Evolutionary conservation across 2,113 vertebrate species (phyloP).

Genomic region (Dinomys branickii): DNA sequence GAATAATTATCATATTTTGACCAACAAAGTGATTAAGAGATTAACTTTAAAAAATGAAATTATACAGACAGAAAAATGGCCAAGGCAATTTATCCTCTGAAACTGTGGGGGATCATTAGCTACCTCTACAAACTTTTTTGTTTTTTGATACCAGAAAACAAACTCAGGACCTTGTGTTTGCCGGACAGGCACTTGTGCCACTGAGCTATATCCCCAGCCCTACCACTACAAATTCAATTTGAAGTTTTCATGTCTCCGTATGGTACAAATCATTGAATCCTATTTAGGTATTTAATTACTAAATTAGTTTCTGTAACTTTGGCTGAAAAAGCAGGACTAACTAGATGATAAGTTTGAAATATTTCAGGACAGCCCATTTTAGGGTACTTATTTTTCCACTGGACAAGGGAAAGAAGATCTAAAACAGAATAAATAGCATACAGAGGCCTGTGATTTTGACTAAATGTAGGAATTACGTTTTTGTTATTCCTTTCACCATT

Average conservation of each 20-base stretch:
- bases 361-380: neutral
- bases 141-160: too few relatives aligned
- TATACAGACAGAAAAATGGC: neutral
- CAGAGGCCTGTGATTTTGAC: neutral
- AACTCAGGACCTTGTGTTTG: too few relatives aligned
- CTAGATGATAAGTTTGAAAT: neutral
- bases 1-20: neutral
- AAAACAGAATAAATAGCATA: neutral
- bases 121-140: neutral
- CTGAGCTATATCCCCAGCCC: too few relatives aligned
- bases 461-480: neutral
- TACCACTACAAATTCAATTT: neutral
- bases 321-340: neutral
- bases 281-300: neutral
- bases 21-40: neutral
- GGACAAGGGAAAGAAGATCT: neutral
- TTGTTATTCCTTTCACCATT: constrained; percentile 19
- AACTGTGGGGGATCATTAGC: neutral
- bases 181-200: too few relatives aligned
- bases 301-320: neutral
- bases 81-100: neutral
- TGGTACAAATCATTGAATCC: neutral
- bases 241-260: neutral
- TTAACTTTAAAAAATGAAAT: neutral
- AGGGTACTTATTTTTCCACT: neutral